Evolutionary conservation across 2,888 invertebrate species (phyloP), one percentile per base, ranked within the genome.

Genomic region (Brachycybe producta): DNA sequence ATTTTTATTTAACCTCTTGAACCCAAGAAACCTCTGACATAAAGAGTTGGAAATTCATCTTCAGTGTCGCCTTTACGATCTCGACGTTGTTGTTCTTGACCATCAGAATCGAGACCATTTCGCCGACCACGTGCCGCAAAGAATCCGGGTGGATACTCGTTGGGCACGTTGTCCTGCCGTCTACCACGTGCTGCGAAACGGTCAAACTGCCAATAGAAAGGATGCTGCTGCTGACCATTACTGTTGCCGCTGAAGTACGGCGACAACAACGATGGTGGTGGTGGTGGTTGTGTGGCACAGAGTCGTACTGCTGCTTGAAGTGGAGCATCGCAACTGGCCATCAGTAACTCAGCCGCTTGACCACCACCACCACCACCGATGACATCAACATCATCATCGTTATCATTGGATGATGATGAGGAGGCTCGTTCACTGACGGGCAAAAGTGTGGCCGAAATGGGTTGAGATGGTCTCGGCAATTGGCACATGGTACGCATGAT

Each of bases 81-180:
- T 26, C 41, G 23, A 11, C 15, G 21, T 24, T 41, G 23, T 15
- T 24, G 21, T 41, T 19, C 24, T 19, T 1, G 8, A 4, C 21
- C 24, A 19, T 41, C 41, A 2, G 21, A 23, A n/a, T 36, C 36
- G 15, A 36, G 7, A 5, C 36, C n/a, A 5, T n/a, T 5, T 21
- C 45, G 15, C 13, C 45, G 45, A n/a, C 45, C 45, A 23, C 45
- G 19, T n/a, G 45, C 19, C 7, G 45, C 35, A 11, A 35, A 11
- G 24, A 45, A 45, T 19, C 45, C 45, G 13, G 45, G 23, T 21
- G 35, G 45, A 3, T 34, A 13, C 1, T 41, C 41, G 24, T 23
- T 41, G 24, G 8, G 7, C 11, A 24, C 19, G 3, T 41, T n/a
- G 3, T 23, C 24, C 13, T 23, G 7, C 11, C 41, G 7, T 7